Base-by-base conservation (phyloP, 2,113 vertebrate species). In the Megaptera novaeangliae region DNA sequence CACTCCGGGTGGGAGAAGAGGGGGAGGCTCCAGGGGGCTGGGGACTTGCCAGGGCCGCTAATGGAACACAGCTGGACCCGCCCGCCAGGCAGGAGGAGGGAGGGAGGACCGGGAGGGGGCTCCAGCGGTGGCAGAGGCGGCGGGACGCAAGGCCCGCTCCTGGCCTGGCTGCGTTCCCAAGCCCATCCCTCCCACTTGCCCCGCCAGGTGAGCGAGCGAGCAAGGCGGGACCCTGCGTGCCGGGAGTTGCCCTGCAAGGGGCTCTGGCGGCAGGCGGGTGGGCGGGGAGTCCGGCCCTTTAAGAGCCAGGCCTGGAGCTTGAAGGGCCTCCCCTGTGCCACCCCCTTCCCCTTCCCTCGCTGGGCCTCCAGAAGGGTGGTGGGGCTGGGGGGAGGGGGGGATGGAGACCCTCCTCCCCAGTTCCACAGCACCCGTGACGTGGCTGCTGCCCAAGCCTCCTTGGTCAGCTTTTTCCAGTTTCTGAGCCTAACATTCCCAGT, bases 31-130 rank as follows among this genome's bases (percentile, higher is more conserved):
- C 86, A 95, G 92, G 96, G 95, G 97, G 20, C 94, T 97, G 97
- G 98, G 97, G 90, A 89, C 74, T 72, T 77, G 98, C 98, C 98
- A 98, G 95, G 83, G 81, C 96, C 17, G 91, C 96, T 98, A 98
- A 98, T 98, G 98, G 96, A 97, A 98, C 96, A 93, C 98, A 98
- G 98, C 98, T 98, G 98, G 97, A 94, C 68, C 94, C 41, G 96
- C 91, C 97, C 82, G 72, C 96, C 92, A 72, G 77, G 93, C 94
- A 25, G 61, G 78, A 84, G 92, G 92, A 52, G 71, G 93, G 98
- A 80, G 85, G 88, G 88, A 55, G 80, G 69, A 61, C 64, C 25
- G 36, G 14, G 84, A 92, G 59, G 84, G 95, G 89, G 83, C 94
- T 97, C 68, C 68, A 21, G 93, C 14, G 87, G 85, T 25, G 39